Base-by-base conservation (phyloP, 2,797 vertebrate species). In the Anableps anableps region DNA sequence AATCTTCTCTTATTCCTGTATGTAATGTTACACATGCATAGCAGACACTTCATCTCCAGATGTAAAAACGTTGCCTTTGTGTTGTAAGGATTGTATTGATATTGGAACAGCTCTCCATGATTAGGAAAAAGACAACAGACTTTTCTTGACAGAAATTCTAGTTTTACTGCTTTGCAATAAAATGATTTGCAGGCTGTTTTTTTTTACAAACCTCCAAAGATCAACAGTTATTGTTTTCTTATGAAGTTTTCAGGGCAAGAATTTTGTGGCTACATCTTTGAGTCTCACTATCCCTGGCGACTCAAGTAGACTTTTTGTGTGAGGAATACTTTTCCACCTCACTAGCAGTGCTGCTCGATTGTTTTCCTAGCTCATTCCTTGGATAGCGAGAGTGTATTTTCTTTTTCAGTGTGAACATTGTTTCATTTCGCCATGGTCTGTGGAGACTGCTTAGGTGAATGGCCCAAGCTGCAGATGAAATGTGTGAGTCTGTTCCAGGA, bases 291-390 rank as follows among this genome's bases (percentile, higher is more conserved):
- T 47, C 84, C 82, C 77, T 86, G 87, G 86, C 82, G 76, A 84
- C 86, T 88, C 89, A 84, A 86, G 79, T 66, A 47, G 79, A 80
- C 85, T 88, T 85, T 86, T 75, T 88, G 86, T 90, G 80, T 84
- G 89, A 91, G 85, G 88, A 93, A 90, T 90, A 88, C 83, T 90
- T 94, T 92, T 92, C 89, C 88, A 89, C 78, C 85, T 88, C 90
- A 80, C 90, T 86, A 74, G 85, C 79, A 83, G 87, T 43, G 9
- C 83, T 6, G 72, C 83, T 88, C 26, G 79, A 74, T 75, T 93
- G 87, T 93, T 94, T 94, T 93, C 86, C 43, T 87, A 89, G 78
- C 83, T 91, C 82, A 88, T 93, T 94, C 84, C 93, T 91, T 86
- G 91, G 87, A 91, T 79, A 80, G 64, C 75, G 50, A 77, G 55